Base-by-base conservation (phyloP, 2,888 invertebrate species). In the Drosophila pseudotakahashii region DNA sequence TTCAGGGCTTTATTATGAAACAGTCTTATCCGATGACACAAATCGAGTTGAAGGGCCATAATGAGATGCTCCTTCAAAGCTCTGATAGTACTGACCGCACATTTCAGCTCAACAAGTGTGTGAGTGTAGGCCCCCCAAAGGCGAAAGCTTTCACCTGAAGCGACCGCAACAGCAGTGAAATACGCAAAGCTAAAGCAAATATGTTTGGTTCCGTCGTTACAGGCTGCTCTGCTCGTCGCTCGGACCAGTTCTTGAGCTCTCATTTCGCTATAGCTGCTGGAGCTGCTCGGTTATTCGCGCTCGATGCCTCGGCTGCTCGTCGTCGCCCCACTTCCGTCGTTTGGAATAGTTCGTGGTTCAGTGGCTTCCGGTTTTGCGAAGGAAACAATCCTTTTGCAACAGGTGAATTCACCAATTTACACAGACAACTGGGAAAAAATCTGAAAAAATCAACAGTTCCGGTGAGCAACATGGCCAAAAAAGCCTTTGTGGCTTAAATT, bases 261-360 rank as follows among this genome's bases (percentile, higher is more conserved):
- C 66, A 66, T 53, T 66, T 34, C 26, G 41, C 63, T 6, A 39
- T 45, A 23, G 47, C 45, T 45, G 26, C 63, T 63, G 63, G 52
- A 63, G 64, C 63, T 53, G 66, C 26, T 51, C 66, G 66, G 63
- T 64, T 32, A 44, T 51, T 51, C 37, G 50, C 34, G 60, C 42
- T 60, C 48, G 37, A 13, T 47, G 42, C 16, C 5, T 59, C 41
- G 32, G 37, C 41, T 39, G 23, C 13, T 51, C 19, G n/a, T 39
- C 14, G 37, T 52, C 52, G 52, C 6, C 16, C 16, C 32, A 45
- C 30, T 34, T 45, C 37, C 32, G 42, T n/a, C 26, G 36, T 5
- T 16, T 47, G n/a, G 13, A 10, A 16, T 11, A n/a, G 16, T 47
- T 37, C 13, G 37, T 55, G 37, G 32, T n/a, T 32, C 37, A 32